Evolutionary conservation across 1,140 invertebrate genomes (phyloP), one percentile per base, ranked within the genome.

Genomic region (Heliconius eleuchia): DNA sequence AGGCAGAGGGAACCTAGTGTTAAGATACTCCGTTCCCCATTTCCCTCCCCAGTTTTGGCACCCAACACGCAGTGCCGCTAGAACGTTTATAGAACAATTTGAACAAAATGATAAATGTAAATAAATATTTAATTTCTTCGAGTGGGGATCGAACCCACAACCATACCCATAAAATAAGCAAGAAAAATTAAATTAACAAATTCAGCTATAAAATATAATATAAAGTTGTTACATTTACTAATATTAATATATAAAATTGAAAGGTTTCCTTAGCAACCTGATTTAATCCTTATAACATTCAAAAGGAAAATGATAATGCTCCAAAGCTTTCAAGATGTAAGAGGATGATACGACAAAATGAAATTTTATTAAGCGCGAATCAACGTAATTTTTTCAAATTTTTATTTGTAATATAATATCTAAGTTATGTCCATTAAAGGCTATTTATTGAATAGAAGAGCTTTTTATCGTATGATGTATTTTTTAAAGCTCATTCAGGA

Each of bases 401-500:
- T 76, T 79, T 86, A 90, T 88, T 87, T 87, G 87, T 86, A 81
- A 87, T 85, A 34, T 78, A 3, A 78, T 34, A 74, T 85, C 77
- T 74, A 57, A 78, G 55, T 34, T 85, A 86, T 82, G 81, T 86
- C 83, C 86, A 87, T 89, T 89, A 86, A 52, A 30, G 60, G 27
- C 1, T 27, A 27, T 27, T 66, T 27, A 27, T 27, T 66, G 60
- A 66, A 66, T 27, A 66, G 27, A 66, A 27, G 27, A 66, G n/a
- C 0, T 23, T 66, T 16, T 8, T 27, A 30, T 27, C 2, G 3
- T 57, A 23, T 57, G 23, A 9, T 0, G n/a, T 9, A 11, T 2
- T 18, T 55, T 55, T 55, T 55, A 0, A 19, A 5, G 13, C 1
- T 18, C 8, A 8, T 57, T n/a, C 0, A 23, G 55, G 9, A 57